Evolutionary conservation across 2,113 vertebrate species (phyloP).

Genomic region (Bujurquina vittata): DNA sequence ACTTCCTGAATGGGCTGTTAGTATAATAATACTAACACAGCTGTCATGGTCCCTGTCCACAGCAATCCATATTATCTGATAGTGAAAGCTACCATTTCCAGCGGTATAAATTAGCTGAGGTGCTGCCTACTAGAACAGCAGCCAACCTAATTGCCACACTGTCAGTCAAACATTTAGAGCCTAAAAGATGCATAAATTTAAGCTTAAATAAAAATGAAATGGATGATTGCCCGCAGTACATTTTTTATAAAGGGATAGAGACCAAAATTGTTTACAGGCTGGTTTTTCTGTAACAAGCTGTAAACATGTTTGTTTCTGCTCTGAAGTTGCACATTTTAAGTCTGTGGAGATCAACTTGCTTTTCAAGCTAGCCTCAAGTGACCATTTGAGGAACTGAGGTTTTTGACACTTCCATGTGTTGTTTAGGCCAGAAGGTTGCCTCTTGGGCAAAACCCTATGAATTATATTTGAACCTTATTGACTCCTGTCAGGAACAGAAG

Average conservation of each 20-base stretch:
- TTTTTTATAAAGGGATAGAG: neutral
- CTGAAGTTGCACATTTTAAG: neutral
- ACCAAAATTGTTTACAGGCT: neutral
- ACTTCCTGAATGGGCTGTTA: neutral
- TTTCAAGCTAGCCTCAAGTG: neutral
- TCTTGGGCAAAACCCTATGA: no score
- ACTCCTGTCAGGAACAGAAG: no score
- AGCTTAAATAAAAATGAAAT: neutral
- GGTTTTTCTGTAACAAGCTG: neutral
- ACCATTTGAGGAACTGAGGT: no score
- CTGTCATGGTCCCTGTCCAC: neutral
- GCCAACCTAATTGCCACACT: neutral
- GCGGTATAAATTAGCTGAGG: neutral
- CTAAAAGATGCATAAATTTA: neutral
- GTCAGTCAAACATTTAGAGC: neutral
- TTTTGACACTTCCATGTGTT: no score
- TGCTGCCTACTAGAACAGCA: neutral
- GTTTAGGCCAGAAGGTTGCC: no score
- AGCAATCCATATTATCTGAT: neutral
- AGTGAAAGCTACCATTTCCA: neutral
- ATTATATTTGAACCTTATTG: no score
- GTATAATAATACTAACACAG: neutral
- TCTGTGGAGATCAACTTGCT: neutral
- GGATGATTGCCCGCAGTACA: neutral
- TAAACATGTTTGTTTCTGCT: neutral